Conservation (phyloP, 1,140 invertebrate genomes). For the Leptopilina clavipes region DNA sequence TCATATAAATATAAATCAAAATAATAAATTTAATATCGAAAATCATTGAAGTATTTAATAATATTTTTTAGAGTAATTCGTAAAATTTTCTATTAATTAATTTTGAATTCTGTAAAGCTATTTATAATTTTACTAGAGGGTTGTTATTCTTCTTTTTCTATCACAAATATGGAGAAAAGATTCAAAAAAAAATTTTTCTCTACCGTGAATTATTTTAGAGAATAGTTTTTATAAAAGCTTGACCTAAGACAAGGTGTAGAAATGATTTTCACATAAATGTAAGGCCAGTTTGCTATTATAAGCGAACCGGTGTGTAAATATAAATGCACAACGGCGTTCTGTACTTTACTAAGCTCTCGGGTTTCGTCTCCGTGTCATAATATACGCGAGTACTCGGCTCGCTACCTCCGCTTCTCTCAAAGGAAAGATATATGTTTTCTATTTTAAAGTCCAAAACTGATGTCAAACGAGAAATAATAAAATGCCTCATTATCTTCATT, state of each 20-base stretch:
- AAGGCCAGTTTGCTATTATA: conserved; percentile 65
- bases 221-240: conserved; percentile 48
- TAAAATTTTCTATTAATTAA: too few species aligned
- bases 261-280: conserved; percentile 67
- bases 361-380: conserved; percentile 68
- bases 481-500: not conserved
- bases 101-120: too few species aligned
- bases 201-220: not conserved
- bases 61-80: not conserved
- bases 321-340: conserved; percentile 62
- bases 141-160: too few species aligned
- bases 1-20: not conserved
- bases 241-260: conserved; percentile 63
- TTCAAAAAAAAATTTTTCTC: too few species aligned
- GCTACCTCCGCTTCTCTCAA: conserved; percentile 56
- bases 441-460: conserved; percentile 42
- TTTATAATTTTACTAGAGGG: too few species aligned
- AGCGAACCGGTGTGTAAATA: conserved; percentile 67
- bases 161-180: too few species aligned
- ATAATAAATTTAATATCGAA: not conserved
- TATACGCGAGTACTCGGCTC: conserved; percentile 55
- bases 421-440: conserved; percentile 51
- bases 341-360: conserved; percentile 59
- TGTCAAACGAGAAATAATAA: not conserved
- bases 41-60: not conserved